phyloP scores from a whole-genome alignment of 2,888 invertebrate species.

The Antheraea yamamai region DNA sequence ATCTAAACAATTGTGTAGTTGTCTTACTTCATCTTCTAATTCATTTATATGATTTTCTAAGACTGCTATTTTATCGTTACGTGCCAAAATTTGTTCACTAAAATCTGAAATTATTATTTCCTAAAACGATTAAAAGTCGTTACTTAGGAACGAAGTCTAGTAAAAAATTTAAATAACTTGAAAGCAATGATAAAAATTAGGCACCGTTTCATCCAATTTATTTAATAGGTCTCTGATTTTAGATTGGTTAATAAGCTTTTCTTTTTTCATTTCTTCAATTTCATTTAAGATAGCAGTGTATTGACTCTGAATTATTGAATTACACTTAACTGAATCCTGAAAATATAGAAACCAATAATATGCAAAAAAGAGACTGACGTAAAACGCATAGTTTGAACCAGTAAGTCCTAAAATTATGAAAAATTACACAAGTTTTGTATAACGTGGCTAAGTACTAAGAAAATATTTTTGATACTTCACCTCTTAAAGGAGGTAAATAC shows the following conservation, averaged over 20 bases:
- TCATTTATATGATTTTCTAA: conserved; percentile 71
- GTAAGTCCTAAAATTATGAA: too few relatives aligned
- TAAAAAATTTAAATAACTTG: background rate
- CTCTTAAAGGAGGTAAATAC: too few relatives aligned
- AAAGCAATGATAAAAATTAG: conserved; percentile 2
- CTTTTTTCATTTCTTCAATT: conserved; percentile 59
- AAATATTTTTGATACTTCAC: too few relatives aligned
- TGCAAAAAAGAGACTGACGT: background rate
- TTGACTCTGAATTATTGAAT: conserved; percentile 28
- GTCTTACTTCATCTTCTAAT: conserved; percentile 63
- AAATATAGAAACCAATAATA: conserved; percentile 22
- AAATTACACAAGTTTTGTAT: too few relatives aligned
- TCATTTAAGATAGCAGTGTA: conserved; percentile 49
- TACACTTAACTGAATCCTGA: conserved; percentile 40
- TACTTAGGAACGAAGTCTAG: background rate
- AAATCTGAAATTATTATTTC: conserved; percentile 55
- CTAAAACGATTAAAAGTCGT: conserved; percentile 40
- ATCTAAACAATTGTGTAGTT: conserved; percentile 52
- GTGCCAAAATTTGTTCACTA: conserved; percentile 52
- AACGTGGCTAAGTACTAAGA: too few relatives aligned
- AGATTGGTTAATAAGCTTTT: conserved; percentile 51
- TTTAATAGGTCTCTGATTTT: conserved; percentile 57
- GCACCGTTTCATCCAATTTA: conserved; percentile 64
- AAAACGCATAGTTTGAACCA: too few relatives aligned
- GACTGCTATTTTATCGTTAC: conserved; percentile 61